These are phyloP conservation scores for Hyposmocoma kahamanoa DNA, from an alignment of 1,140 invertebrate genomes.

Conservation along the genomic window DNA sequence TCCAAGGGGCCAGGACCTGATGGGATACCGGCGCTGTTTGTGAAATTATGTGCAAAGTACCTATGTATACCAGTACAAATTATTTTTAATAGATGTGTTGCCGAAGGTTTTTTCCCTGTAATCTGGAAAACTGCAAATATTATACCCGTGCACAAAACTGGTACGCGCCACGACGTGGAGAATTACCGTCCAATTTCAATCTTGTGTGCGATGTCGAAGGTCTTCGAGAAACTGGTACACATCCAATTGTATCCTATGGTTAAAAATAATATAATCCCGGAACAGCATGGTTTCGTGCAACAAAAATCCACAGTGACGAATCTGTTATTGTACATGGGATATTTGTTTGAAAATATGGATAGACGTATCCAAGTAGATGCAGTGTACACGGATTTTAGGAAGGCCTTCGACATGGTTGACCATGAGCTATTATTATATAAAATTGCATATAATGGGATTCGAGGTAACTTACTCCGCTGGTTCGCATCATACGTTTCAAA, in stretches of 20 bases:
- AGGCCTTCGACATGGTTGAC: no score
- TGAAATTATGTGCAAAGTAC: not conserved
- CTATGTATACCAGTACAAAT: not conserved
- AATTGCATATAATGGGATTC: constrained; percentile 4
- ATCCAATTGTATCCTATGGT: not conserved
- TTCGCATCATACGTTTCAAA: constrained; percentile 27
- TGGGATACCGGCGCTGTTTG: not conserved
- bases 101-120: not conserved
- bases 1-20: not conserved
- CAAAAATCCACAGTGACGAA: not conserved
- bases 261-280: not conserved
- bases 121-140: not conserved
- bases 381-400: not conserved
- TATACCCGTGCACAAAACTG: constrained; percentile 1
- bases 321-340: not conserved
- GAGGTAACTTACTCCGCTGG: constrained; percentile 20
- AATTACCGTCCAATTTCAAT: constrained; percentile 5
- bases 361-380: not conserved
- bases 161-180: not conserved
- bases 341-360: not conserved
- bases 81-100: not conserved
- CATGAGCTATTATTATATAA: constrained; percentile 3
- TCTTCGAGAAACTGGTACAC: not conserved
- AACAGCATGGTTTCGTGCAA: not conserved
- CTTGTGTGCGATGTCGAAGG: constrained; percentile 2